These are phyloP conservation scores for Drosophila obscura DNA, from an alignment of 1,140 invertebrate genomes.

Conservation along the genomic window DNA sequence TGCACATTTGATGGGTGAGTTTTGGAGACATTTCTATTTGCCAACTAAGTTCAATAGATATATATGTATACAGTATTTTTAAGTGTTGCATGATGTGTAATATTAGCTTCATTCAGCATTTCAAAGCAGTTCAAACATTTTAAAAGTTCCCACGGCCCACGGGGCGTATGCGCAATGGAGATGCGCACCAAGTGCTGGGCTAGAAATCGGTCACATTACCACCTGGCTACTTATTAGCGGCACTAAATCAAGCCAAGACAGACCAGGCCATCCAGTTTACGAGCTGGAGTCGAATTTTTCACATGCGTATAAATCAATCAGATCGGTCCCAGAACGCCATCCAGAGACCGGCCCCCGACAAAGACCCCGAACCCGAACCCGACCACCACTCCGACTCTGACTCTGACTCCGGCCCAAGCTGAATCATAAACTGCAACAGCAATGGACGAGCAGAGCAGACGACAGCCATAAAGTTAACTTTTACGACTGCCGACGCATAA, in stretches of 20 bases:
- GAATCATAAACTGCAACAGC: slow-evolving; percentile 42
- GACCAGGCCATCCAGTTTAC: slow-evolving; percentile 36
- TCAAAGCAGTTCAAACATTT: neutral
- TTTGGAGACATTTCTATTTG: neutral
- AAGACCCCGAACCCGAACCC: slow-evolving; percentile 10
- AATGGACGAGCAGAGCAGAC: slow-evolving; percentile 24
- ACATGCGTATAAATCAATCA: slow-evolving; percentile 76
- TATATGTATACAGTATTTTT: too few relatives aligned
- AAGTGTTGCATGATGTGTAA: too few relatives aligned
- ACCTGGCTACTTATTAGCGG: slow-evolving; percentile 53
- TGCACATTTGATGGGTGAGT: slow-evolving; percentile 26
- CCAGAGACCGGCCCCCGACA: slow-evolving; percentile 9
- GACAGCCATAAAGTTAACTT: slow-evolving; percentile 72
- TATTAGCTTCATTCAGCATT: neutral
- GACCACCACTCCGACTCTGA: neutral
- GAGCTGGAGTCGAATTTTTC: slow-evolving; percentile 55
- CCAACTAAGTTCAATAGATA: too few relatives aligned
- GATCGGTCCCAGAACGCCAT: slow-evolving; percentile 15
- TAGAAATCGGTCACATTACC: slow-evolving; percentile 41
- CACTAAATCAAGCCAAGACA: slow-evolving; percentile 54
- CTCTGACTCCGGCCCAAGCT: slow-evolving; percentile 5
- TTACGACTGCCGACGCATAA: slow-evolving; percentile 76
- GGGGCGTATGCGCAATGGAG: slow-evolving; percentile 62
- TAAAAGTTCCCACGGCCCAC: slow-evolving; percentile 26
- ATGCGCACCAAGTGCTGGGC: slow-evolving; percentile 33